Percentiles rank a stretch among this genome's conserved stretches.
These are phyloP conservation scores for Burhinus bistriatus DNA, from an alignment of 2,113 vertebrate genomes.

Conservation along the genomic window DNA sequence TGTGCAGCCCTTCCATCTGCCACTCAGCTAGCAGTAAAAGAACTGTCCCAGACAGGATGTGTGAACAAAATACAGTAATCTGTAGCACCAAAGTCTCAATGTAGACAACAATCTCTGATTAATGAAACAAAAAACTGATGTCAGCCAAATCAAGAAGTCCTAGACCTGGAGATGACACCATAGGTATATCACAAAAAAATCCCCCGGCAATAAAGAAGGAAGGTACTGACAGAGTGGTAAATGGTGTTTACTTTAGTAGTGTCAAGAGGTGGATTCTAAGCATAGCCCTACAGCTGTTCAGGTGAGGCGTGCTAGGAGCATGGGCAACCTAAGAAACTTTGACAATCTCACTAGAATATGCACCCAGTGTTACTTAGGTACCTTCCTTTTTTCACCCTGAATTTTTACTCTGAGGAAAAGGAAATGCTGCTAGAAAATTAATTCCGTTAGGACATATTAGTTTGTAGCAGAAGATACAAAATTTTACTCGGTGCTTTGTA, in stretches of 20 bases:
- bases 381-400: neutral
- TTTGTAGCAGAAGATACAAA: neutral
- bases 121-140: neutral
- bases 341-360: neutral
- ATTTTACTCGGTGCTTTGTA: neutral
- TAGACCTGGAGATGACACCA: neutral
- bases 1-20: neutral
- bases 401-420: neutral
- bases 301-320: accelerated
- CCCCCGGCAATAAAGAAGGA: neutral
- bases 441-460: neutral
- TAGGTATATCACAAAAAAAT: neutral
- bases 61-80: neutral
- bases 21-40: neutral
- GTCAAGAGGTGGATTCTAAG: neutral
- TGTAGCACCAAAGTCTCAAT: neutral
- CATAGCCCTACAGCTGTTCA: neutral
- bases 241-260: neutral
- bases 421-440: neutral
- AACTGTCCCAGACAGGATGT: neutral
- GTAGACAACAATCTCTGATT: neutral
- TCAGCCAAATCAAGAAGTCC: neutral
- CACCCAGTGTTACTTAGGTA: neutral
- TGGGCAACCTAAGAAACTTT: neutral
- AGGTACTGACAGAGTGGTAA: neutral